Evolutionary conservation across 2,797 vertebrate species (phyloP), one percentile per base, ranked within the genome.

Genomic region (Atherinosoma microstoma): DNA sequence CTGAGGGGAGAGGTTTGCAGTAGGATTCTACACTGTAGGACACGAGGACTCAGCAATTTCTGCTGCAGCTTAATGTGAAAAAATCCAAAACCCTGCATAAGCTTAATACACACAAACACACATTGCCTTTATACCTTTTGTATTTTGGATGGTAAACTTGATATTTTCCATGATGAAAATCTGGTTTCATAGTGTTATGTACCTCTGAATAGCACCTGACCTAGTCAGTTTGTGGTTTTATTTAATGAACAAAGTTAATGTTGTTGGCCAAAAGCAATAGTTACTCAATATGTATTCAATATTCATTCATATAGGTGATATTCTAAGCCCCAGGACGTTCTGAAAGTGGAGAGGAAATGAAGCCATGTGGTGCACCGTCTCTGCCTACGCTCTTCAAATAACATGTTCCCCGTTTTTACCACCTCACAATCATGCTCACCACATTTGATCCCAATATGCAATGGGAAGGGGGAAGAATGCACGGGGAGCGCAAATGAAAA

Each of bases 401-500:
- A 56, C 53, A 56, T 56, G 12, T 65, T 56, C 61, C 61, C 65
- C 2, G 1, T 47, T 40, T 67, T 47, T 45, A 56, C 64, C 32
- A 49, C 58, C 47, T 47, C 51, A 56, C 69, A 64, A 68, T 65
- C 65, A 22, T 10, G 3, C 32, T 40, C 27, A 15, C 38, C 70
- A 54, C 54, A 79, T 67, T 80, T 24, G 63, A 80, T 86, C 63
- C 71, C 71, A 56, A 9, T 80, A 68, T 63, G 36, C 64, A 57
- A 49, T 63, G 73, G 74, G 80, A 82, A 79, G 29, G 11, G 36
- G 56, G 59, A 79, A 73, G 70, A 71, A 61, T 24, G 69, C 70
- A 69, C 4, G 4, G 57, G n/a, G 51, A 73, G 80, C 70, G 63
- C 16, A 75, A 83, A 87, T 76, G 76, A 76, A 73, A 86, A 79